A percentile compares a stretch with the other conserved stretches of the same genome.
These are phyloP conservation scores for Bergia sp. DNA, from an alignment of 92 coral and sea anemone genomes.

Conservation along the genomic window DNA sequence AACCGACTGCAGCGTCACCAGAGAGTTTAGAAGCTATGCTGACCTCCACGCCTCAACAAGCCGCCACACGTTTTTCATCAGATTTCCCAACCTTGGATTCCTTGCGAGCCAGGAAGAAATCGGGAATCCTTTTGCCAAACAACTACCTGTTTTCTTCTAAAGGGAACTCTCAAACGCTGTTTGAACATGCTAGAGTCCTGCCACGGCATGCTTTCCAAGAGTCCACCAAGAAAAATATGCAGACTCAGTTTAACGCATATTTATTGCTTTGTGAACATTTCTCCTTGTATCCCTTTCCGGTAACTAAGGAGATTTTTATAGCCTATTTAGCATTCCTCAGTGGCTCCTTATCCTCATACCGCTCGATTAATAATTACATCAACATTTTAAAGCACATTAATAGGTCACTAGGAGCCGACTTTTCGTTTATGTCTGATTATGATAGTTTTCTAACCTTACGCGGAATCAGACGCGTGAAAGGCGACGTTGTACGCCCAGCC, in stretches of 20 bases:
- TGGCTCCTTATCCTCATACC: slow-evolving; percentile 52
- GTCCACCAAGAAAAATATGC: slow-evolving; percentile 65
- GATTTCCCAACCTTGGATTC: not conserved
- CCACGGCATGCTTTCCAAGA: slow-evolving; percentile 55
- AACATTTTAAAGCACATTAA: slow-evolving; percentile 61
- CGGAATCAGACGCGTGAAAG: slow-evolving; percentile 49
- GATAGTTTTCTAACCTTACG: slow-evolving; percentile 52
- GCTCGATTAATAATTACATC: slow-evolving; percentile 50
- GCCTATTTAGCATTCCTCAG: slow-evolving; percentile 53
- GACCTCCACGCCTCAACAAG: slow-evolving; percentile 33
- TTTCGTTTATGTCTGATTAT: slow-evolving; percentile 51
- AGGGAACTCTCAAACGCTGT: slow-evolving; percentile 29
- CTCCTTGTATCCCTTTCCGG: slow-evolving; percentile 55
- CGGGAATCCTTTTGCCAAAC: slow-evolving; percentile 43
- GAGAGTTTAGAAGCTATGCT: too few relatives aligned
- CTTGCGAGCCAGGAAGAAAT: slow-evolving; percentile 49
- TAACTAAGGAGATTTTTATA: slow-evolving; percentile 49
- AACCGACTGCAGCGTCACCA: not conserved
- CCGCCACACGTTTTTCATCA: slow-evolving; percentile 3
- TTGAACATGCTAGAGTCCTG: slow-evolving; percentile 35
- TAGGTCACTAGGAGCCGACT: slow-evolving; percentile 33
- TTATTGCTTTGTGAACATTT: slow-evolving; percentile 54
- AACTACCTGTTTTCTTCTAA: slow-evolving; percentile 49
- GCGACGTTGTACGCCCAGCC: slow-evolving; percentile 40
- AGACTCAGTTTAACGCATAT: slow-evolving; percentile 56